Conservation (phyloP, 1,140 invertebrate species). For the Proales similis region DNA sequence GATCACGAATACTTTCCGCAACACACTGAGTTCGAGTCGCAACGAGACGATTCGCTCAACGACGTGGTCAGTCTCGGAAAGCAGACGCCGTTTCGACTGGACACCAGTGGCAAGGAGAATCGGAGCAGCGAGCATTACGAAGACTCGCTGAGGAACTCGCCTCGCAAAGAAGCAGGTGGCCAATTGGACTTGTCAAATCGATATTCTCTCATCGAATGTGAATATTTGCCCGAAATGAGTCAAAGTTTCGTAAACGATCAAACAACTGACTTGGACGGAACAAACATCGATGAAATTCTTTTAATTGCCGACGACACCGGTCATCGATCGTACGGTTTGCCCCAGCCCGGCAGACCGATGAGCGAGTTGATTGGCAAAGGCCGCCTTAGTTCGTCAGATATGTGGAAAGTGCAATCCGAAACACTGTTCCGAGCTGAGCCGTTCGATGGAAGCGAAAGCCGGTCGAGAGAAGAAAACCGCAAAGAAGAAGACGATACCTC, state of each 20-base stretch:
- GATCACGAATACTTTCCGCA: no score
- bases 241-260: background rate
- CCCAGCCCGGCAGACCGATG: no score
- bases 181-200: slow-evolving; percentile 8
- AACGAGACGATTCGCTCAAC: slow-evolving; percentile 24
- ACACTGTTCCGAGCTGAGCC: no score
- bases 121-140: background rate
- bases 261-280: slow-evolving; percentile 12
- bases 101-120: background rate
- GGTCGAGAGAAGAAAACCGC: no score
- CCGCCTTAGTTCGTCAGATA: no score
- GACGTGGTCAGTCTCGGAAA: slow-evolving; percentile 21
- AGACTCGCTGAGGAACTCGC: background rate
- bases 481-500: no score
- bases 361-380: no score
- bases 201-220: slow-evolving; percentile 21
- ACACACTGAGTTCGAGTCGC: no score
- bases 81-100: slow-evolving; percentile 11
- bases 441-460: no score
- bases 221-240: no score
- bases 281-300: slow-evolving; percentile 32
- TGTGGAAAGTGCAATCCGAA: no score
- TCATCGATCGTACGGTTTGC: no score
- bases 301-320: slow-evolving; percentile 14
- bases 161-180: background rate